Conservation (phyloP, 2,113 vertebrate species). For the Sinocyclocheilus anshuiensis region DNA sequence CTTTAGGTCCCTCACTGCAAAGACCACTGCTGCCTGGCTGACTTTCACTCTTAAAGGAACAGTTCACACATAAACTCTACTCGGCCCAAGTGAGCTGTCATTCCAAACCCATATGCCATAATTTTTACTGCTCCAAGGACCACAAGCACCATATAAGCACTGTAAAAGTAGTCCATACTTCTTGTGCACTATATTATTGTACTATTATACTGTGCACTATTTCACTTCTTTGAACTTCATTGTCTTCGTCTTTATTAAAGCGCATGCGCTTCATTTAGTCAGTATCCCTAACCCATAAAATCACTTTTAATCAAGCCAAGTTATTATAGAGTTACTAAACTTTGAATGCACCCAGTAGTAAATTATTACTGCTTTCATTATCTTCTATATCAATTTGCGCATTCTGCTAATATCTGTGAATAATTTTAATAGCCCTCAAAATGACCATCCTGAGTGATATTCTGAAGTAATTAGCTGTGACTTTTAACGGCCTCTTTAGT, state of each 20-base stretch:
- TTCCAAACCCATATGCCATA: no score
- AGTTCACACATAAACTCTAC: not conserved
- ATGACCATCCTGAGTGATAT: slow-evolving; percentile 54
- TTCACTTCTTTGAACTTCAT: slow-evolving; percentile 41
- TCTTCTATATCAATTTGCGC: slow-evolving; percentile 57
- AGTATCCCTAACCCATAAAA: slow-evolving; percentile 43
- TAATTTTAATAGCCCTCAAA: slow-evolving; percentile 53
- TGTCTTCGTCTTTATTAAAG: slow-evolving; percentile 38
- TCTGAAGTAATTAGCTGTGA: slow-evolving; percentile 57
- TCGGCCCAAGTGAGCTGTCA: no score
- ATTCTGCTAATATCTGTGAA: slow-evolving; percentile 61
- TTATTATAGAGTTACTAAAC: slow-evolving; percentile 54
- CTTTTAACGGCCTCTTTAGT: slow-evolving; percentile 18
- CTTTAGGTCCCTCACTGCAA: not conserved
- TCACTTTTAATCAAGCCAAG: slow-evolving; percentile 51
- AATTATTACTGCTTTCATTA: slow-evolving; percentile 62
- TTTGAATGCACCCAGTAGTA: slow-evolving; percentile 51
- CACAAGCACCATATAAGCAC: no score
- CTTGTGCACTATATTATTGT: not conserved
- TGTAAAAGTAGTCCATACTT: not conserved
- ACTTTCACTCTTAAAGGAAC: not conserved
- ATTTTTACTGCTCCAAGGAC: not conserved
- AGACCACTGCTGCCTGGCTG: not conserved
- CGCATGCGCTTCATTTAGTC: slow-evolving; percentile 38
- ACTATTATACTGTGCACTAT: no score